Conservation (phyloP, 2,888 invertebrate genomes). For the Eurytoma californica region DNA sequence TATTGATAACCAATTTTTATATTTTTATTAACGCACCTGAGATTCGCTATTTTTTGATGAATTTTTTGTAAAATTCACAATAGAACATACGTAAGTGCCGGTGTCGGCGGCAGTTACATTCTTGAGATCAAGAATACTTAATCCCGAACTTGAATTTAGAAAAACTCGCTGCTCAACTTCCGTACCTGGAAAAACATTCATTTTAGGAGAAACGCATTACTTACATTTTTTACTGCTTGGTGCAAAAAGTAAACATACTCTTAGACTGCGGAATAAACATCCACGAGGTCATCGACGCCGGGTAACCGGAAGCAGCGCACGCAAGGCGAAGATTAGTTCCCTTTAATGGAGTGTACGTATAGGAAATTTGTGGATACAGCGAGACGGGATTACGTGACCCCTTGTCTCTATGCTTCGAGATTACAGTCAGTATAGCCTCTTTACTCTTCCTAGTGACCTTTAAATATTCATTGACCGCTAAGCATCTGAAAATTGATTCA, state of each 20-base stretch:
- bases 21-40: slow-evolving; percentile 63
- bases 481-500: slow-evolving; percentile 66
- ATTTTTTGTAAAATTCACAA: slow-evolving; percentile 63
- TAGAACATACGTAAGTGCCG: slow-evolving; percentile 70
- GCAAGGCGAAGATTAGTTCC: slow-evolving; percentile 74
- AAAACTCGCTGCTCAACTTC: slow-evolving; percentile 55
- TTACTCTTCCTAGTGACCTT: slow-evolving; percentile 72
- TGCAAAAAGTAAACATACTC: slow-evolving; percentile 59
- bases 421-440: slow-evolving; percentile 71
- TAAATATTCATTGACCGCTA: slow-evolving; percentile 71
- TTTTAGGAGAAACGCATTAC: background rate
- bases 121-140: slow-evolving; percentile 67
- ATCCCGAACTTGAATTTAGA: slow-evolving; percentile 68
- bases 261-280: slow-evolving; percentile 68
- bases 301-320: slow-evolving; percentile 76
- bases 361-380: slow-evolving; percentile 70
- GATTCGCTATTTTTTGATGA: slow-evolving; percentile 56
- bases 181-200: slow-evolving; percentile 2
- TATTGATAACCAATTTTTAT: background rate
- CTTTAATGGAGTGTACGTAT: slow-evolving; percentile 69
- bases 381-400: slow-evolving; percentile 18
- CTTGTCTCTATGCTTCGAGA: slow-evolving; percentile 13
- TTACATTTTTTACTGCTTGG: background rate
- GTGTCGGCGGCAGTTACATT: slow-evolving; percentile 66
- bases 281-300: slow-evolving; percentile 73